These are phyloP conservation scores for Lepisosteus oculatus DNA, from an alignment of 2,113 vertebrate genomes.

Conservation along the genomic window DNA sequence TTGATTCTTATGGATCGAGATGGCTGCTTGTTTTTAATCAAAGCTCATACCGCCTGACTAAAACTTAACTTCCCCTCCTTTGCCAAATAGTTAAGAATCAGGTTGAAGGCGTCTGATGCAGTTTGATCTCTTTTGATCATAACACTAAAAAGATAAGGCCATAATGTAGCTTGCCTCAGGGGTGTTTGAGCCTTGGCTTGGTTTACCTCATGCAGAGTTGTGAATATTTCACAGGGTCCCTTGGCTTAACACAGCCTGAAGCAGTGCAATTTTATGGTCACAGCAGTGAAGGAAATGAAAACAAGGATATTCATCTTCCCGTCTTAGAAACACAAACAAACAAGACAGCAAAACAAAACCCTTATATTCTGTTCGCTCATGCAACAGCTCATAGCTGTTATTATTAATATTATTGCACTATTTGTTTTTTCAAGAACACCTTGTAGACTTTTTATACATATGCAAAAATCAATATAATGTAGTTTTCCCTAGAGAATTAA, in stretches of 20 bases:
- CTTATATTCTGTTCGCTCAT: too few relatives aligned
- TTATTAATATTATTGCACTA: too few relatives aligned
- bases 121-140: constrained; percentile 16
- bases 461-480: too few relatives aligned
- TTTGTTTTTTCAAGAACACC: too few relatives aligned
- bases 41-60: neutral
- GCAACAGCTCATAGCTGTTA: too few relatives aligned
- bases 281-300: constrained; percentile 30
- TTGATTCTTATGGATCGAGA: neutral
- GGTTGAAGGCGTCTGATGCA: constrained; percentile 7
- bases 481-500: too few relatives aligned
- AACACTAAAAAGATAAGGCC: constrained; percentile 4
- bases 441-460: too few relatives aligned
- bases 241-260: constrained; percentile 23
- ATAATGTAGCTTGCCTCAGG: constrained; percentile 5
- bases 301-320: constrained; percentile 23
- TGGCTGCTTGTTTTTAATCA: neutral
- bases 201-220: constrained; percentile 8
- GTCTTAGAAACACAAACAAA: constrained; percentile 43
- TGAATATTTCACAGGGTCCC: constrained; percentile 8
- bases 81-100: neutral
- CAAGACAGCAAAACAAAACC: constrained; percentile 38
- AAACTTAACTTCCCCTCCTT: constrained; percentile 1
- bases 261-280: constrained; percentile 37
- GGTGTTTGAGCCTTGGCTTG: constrained; percentile 5